These are phyloP conservation scores for Vombatus ursinus DNA, from an alignment of 2,113 vertebrate genomes.

Conservation along the genomic window DNA sequence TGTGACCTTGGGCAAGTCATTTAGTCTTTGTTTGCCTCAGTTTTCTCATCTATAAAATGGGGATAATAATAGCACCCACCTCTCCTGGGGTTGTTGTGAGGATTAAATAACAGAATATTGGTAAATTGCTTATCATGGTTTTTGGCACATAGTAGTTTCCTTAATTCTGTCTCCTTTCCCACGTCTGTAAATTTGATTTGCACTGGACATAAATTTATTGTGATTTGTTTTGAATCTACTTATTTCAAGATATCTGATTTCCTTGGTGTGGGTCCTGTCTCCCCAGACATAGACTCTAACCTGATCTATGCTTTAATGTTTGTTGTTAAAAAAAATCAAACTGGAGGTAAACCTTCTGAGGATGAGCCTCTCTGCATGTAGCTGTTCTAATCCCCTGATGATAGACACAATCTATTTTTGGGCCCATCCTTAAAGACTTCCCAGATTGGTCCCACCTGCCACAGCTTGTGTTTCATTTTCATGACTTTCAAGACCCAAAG, in stretches of 20 bases:
- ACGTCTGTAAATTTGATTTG: background rate
- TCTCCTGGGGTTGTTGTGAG: background rate
- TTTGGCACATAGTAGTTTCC: background rate
- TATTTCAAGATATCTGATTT: background rate
- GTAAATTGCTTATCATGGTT: background rate
- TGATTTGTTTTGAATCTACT: background rate
- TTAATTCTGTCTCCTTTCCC: background rate
- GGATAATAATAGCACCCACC: background rate
- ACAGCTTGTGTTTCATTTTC: background rate
- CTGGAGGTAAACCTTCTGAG: background rate
- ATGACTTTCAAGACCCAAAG: background rate
- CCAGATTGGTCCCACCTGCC: background rate
- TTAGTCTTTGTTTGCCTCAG: background rate
- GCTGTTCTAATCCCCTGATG: background rate
- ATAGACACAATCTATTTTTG: background rate
- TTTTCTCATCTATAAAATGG: background rate
- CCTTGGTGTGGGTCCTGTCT: background rate
- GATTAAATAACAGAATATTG: background rate
- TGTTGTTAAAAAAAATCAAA: background rate
- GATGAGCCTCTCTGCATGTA: background rate
- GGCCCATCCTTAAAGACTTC: background rate
- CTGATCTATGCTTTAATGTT: background rate
- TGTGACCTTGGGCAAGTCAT: background rate
- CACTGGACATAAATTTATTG: background rate
- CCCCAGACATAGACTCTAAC: background rate